Evolutionary conservation across 2,113 vertebrate genomes (phyloP), one percentile per base, ranked within the genome.

Genomic region (Lichenostomus cassidix): DNA sequence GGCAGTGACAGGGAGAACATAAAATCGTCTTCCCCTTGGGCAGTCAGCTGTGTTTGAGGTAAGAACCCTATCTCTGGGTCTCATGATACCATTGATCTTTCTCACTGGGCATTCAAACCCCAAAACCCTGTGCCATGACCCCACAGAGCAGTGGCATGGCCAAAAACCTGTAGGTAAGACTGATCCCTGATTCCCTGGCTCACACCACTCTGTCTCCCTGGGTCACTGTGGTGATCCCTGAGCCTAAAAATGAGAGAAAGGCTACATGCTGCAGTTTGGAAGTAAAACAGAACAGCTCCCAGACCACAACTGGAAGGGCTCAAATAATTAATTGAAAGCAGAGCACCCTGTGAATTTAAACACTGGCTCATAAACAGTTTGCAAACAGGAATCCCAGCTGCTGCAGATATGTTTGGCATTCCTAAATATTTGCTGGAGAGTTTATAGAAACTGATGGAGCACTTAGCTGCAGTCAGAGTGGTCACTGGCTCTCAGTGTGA

Each of bases 371-470:
- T 91, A 95, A 92, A 94, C 84, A 88, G 62, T 29, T 50, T 87
- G 49, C 0, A 1, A 83, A n/a, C 74, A 91, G 67, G 63, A 82
- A 83, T 85, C 78, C 39, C 70, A 94, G 53, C 37, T 9, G 2
- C 78, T 92, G 70, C 74, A 95, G 85, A 47, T 92, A 92, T 13
- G 78, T 87, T 67, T 67, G 82, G 87, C 55, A 90, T 95, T 74
- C 84, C 70, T 81, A 95, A 91, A 91, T 85, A 96, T 95, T 96
- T 95, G 89, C 70, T 69, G 27, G 44, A 80, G 52, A 49, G 90
- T 90, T 95, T 95, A 92, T 74, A 83, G 84, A 95, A 91, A 83
- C 59, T 0, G 0, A 5, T 20, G 50, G 42, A 58, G 63, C 33
- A 23, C 59, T n/a, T 9, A 33, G 55, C 46, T 15, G 17, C 0